Percentiles rank a stretch among this genome's conserved stretches.
These are phyloP conservation scores for Caenorhabditis uteleia DNA, from an alignment of 2,888 invertebrate genomes.

Conservation along the genomic window DNA sequence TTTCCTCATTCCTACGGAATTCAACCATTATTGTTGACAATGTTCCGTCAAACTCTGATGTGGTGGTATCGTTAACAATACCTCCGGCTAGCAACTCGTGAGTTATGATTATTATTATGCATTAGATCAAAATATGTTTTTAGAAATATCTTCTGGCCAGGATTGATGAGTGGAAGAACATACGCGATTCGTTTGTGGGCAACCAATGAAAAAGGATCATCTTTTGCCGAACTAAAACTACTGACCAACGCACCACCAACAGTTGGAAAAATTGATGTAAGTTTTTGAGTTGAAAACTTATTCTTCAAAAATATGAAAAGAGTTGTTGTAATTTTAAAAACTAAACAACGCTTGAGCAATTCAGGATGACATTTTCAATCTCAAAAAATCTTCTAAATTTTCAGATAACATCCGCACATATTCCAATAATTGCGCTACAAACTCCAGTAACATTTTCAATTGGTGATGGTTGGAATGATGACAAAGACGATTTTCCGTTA, in stretches of 20 bases:
- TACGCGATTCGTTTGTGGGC: slow-evolving; percentile 32
- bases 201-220: slow-evolving; percentile 27
- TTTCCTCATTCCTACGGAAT: slow-evolving; percentile 13
- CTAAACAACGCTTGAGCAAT: too few relatives aligned
- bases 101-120: slow-evolving; percentile 4
- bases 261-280: slow-evolving; percentile 28
- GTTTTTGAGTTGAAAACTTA: neutral
- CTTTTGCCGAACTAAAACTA: slow-evolving; percentile 25
- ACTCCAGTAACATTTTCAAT: slow-evolving; percentile 33
- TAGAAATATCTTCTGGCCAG: slow-evolving; percentile 18
- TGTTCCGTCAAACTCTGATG: slow-evolving; percentile 15
- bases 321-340: too few relatives aligned
- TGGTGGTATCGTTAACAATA: slow-evolving; percentile 47
- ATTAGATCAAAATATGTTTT: neutral
- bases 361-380: too few relatives aligned
- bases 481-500: slow-evolving; percentile 33
- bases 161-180: slow-evolving; percentile 25
- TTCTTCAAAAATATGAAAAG: too few relatives aligned
- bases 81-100: slow-evolving; percentile 35
- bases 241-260: slow-evolving; percentile 34
- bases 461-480: slow-evolving; percentile 45
- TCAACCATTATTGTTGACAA: slow-evolving; percentile 28
- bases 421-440: slow-evolving; percentile 18
- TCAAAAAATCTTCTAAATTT: neutral
- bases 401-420: slow-evolving; percentile 8